phyloP scores from a whole-genome alignment of 2,113 vertebrate species.

The Eira barbara region DNA sequence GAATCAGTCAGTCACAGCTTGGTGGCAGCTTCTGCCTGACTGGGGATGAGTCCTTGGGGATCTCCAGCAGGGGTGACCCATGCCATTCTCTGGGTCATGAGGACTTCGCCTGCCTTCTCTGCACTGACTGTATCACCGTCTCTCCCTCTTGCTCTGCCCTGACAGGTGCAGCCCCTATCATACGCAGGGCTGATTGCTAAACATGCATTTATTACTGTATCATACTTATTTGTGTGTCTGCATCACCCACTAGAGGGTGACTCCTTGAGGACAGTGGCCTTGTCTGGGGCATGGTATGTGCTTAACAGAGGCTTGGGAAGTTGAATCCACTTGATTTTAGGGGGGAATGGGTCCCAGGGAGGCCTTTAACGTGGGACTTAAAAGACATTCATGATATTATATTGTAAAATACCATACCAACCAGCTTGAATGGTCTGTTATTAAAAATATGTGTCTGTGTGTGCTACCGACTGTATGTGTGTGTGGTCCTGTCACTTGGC shows the following conservation, averaged over 20 bases:
- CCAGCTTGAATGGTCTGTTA: neutral
- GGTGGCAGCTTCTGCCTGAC: neutral
- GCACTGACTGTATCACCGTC: accelerated
- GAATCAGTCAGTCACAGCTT: neutral
- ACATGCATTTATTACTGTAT: too few relatives aligned
- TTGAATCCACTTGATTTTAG: neutral
- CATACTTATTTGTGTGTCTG: neutral
- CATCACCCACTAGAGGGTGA: neutral
- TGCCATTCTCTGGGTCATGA: neutral
- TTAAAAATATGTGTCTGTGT: neutral
- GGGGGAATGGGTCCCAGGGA: neutral
- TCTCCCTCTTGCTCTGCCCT: neutral
- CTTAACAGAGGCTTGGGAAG: neutral
- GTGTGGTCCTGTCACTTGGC: neutral
- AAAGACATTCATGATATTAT: neutral
- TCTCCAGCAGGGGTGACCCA: neutral
- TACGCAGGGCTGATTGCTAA: neutral
- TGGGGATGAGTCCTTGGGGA: neutral
- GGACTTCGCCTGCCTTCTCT: neutral
- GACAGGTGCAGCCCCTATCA: accelerated
- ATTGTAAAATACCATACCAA: neutral
- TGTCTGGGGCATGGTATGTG: too few relatives aligned
- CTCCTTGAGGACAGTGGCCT: neutral
- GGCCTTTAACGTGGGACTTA: neutral
- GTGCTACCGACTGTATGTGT: neutral